Conservation (phyloP, 2,113 vertebrate species). For the Cygnus atratus region DNA sequence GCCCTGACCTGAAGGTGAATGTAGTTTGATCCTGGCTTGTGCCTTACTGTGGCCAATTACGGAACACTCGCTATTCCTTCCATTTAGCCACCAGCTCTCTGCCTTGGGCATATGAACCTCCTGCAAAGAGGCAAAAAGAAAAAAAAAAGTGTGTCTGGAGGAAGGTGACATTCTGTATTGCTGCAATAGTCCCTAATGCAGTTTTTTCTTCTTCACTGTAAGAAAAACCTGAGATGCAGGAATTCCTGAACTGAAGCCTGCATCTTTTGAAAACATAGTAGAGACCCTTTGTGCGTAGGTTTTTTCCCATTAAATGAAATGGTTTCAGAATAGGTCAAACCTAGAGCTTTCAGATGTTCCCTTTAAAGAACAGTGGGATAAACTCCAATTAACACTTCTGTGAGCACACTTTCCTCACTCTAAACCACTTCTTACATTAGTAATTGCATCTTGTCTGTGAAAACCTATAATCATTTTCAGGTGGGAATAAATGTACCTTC, state of each 20-base stretch:
- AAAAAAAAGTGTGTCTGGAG: not conserved
- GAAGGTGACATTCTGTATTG: not conserved
- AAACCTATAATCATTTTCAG: not conserved
- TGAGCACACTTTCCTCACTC: not conserved
- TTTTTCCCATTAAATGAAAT: not conserved
- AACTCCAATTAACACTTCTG: not conserved
- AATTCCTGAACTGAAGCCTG: not conserved
- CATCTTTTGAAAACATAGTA: not conserved
- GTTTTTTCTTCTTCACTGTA: not conserved
- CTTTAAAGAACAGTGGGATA: not conserved
- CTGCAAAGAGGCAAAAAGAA: not conserved
- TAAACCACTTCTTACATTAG: not conserved
- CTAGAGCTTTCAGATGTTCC: not conserved
- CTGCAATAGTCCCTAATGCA: not conserved
- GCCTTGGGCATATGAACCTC: not conserved
- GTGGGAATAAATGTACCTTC: not conserved
- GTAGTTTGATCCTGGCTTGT: not conserved
- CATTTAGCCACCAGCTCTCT: not conserved
- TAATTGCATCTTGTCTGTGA: not conserved
- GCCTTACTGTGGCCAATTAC: rapidly evolving
- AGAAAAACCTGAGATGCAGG: not conserved
- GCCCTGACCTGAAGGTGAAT: not conserved
- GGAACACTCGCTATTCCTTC: not conserved
- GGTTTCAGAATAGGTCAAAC: not conserved
- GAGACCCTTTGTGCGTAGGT: not conserved